These are phyloP conservation scores for Epinephelus malabaricus DNA, from an alignment of 2,797 vertebrate species.

Conservation along the genomic window DNA sequence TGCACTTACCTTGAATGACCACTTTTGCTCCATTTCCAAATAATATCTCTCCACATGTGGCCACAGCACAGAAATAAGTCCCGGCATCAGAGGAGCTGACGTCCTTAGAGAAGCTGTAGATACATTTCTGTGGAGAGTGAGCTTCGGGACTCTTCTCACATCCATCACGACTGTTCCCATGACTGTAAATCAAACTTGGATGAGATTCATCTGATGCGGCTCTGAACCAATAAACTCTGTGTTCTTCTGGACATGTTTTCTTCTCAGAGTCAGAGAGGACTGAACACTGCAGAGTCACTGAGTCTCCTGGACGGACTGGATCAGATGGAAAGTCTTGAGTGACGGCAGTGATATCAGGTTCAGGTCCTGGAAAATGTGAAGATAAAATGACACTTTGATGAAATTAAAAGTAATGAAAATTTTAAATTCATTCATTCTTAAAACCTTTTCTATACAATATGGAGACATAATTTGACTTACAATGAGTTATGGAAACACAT, in stretches of 20 bases:
- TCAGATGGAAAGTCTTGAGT: neutral
- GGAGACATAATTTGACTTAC: too few relatives aligned
- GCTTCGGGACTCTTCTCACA: constrained; percentile 1
- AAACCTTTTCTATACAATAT: neutral
- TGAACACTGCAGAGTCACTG: constrained; percentile 46
- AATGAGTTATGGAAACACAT: too few relatives aligned
- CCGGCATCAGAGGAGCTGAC: constrained; percentile 41
- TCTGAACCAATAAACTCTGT: constrained; percentile 48
- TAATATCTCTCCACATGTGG: constrained; percentile 53
- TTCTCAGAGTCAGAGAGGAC: constrained; percentile 14
- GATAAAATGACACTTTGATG: too few relatives aligned
- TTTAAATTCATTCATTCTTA: too few relatives aligned
- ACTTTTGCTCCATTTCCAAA: constrained; percentile 41
- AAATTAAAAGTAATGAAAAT: neutral
- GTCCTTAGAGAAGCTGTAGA: constrained; percentile 48
- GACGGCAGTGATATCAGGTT: neutral
- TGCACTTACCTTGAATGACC: constrained; percentile 20
- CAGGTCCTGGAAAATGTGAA: constrained; percentile 4
- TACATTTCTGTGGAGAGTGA: constrained; percentile 35
- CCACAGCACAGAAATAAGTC: constrained; percentile 56
- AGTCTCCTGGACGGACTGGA: constrained; percentile 25
- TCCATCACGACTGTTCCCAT: neutral
- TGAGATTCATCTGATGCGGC: constrained; percentile 26
- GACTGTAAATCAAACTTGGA: constrained; percentile 7
- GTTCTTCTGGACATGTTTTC: constrained; percentile 25